A percentile compares a stretch with the other conserved stretches of the same genome.
phyloP scores from a whole-genome alignment of 2,113 vertebrate species.

The Trochalopteron elliotii region DNA sequence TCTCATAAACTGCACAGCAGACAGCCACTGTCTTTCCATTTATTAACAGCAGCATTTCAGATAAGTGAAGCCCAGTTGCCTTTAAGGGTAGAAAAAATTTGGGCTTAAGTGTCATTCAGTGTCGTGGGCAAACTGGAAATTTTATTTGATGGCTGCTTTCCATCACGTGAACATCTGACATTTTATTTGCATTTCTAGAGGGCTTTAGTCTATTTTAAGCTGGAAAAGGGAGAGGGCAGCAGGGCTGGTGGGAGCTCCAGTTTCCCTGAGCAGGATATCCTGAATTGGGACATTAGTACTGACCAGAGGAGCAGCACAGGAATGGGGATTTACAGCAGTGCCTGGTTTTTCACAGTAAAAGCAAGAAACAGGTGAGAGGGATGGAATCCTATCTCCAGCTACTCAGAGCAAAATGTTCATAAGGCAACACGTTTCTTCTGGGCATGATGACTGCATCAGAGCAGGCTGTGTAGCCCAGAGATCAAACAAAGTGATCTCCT shows the following conservation, averaged over 20 bases:
- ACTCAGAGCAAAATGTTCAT: not conserved
- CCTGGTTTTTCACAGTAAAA: not conserved
- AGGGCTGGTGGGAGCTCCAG: not conserved
- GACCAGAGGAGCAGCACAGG: not conserved
- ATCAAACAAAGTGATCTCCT: constrained; percentile 22
- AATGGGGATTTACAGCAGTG: not conserved
- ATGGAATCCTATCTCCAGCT: not conserved
- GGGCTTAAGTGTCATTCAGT: not conserved
- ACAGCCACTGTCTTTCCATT: too few species aligned
- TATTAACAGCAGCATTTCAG: not conserved
- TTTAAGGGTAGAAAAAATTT: not conserved
- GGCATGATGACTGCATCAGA: not conserved
- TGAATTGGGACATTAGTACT: not conserved
- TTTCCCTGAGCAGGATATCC: not conserved
- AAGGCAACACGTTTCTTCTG: not conserved
- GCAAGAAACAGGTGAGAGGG: not conserved
- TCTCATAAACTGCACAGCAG: not conserved
- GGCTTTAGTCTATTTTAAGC: not conserved
- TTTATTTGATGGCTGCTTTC: not conserved
- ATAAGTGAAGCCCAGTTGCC: not conserved
- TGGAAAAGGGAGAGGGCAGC: not conserved
- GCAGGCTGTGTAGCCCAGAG: not conserved
- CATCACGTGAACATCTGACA: not conserved
- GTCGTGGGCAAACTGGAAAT: not conserved
- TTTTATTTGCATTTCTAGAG: not conserved